These are phyloP conservation scores for Oryzias celebensis DNA, from an alignment of 2,113 vertebrate genomes.

Conservation along the genomic window DNA sequence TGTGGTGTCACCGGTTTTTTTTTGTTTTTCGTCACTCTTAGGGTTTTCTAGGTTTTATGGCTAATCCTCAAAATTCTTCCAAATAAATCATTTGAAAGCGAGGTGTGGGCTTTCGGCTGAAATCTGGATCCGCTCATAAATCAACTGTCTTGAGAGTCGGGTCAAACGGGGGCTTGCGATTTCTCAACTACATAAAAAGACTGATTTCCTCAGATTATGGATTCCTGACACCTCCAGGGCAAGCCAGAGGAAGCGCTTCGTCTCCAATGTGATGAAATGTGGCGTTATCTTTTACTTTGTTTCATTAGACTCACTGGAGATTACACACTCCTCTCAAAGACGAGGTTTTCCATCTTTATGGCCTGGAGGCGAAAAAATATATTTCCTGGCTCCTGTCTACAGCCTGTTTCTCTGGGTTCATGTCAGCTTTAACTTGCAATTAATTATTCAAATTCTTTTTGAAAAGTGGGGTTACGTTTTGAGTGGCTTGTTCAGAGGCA, in stretches of 20 bases:
- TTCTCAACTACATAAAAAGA: constrained; percentile 69
- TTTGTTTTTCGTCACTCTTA: no score
- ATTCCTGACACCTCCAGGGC: constrained; percentile 75
- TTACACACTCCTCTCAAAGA: constrained; percentile 74
- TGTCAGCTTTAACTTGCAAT: constrained; percentile 71
- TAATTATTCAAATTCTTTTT: constrained; percentile 81
- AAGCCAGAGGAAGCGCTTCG: constrained; percentile 63
- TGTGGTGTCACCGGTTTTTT: no score
- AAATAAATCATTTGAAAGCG: constrained; percentile 44
- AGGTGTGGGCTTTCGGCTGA: constrained; percentile 41
- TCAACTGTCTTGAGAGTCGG: constrained; percentile 61
- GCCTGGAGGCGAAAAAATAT: constrained; percentile 69
- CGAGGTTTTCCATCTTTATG: constrained; percentile 57
- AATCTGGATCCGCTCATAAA: constrained; percentile 59
- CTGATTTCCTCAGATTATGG: constrained; percentile 73
- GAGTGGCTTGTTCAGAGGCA: constrained; percentile 74
- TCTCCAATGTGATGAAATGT: constrained; percentile 72
- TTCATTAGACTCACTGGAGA: constrained; percentile 78
- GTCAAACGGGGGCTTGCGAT: constrained; percentile 67
- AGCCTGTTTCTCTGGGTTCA: constrained; percentile 55
- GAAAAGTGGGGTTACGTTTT: constrained; percentile 73
- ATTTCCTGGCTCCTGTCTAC: constrained; percentile 52
- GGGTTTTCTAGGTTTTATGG: background rate
- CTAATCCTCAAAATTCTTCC: background rate
- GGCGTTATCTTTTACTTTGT: constrained; percentile 80